Base-by-base conservation (phyloP, 2,888 invertebrate genomes). In the Parochlus steinenii region DNA sequence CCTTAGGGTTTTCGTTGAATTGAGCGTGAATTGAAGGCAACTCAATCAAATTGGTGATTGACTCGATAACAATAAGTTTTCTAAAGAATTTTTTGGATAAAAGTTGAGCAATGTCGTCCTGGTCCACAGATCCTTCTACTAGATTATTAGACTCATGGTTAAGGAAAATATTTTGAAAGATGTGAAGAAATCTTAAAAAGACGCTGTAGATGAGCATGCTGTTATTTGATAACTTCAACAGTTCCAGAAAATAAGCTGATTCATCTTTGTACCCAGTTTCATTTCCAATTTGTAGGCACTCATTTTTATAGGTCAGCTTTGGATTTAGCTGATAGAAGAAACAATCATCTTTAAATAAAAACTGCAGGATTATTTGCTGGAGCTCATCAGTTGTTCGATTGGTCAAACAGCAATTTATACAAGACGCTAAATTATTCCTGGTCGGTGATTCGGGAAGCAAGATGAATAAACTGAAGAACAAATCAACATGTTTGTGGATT, bases 31-130 rank as follows among this genome's bases (percentile, higher is more conserved):
- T 45, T 4, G 51, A 48, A 20, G 47, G 46, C 40, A 51, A 49
- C n/a, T 49, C 43, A 1, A 56, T 47, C 16, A 58, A 41, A 16
- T 50, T 47, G n/a, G 50, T 53, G 0, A 58, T 46, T 3, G 50
- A 47, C 6, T 50, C 41, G 1, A 57, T 40, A 23, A 57, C 45
- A n/a, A 52, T 44, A 11, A 55, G 40, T 37, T 30, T 22, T 15
- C 30, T 29, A 12, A 24, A 36, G 11, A 36, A 36, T 15, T 30
- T 29, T 14, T 12, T 17, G 17, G 29, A 24, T 2, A 36, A 18
- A 6, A 36, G 24, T 5, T 23, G 17, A 5, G 36, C 17, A 6
- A 36, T 10, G 15, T 24, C 23, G 10, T 29, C 36, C 17, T 29
- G 30, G 3, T 16, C 16, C 2, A 36, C 17, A 15, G 29, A 11